Conservation (phyloP, 2,113 vertebrate species). For the Trogon surrucura region DNA sequence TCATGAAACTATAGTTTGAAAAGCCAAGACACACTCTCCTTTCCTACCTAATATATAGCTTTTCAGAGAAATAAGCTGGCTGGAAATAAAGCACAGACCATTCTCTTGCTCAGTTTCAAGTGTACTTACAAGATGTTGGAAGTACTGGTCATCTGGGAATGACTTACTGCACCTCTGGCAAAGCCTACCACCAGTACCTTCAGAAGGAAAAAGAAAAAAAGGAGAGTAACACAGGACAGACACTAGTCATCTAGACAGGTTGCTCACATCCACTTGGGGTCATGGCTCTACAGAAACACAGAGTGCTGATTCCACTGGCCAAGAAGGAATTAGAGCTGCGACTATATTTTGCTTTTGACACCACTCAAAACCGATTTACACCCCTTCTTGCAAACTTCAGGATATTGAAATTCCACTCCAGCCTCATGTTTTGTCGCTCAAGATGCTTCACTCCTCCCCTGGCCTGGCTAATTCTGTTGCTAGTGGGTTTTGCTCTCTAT, state of each 20-base stretch:
- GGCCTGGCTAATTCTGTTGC: background rate
- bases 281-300: background rate
- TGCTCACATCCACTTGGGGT: background rate
- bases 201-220: background rate
- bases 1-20: background rate
- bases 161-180: background rate
- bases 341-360: background rate
- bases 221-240: background rate
- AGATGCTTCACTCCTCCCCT: background rate
- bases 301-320: background rate
- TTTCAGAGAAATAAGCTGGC: background rate
- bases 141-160: slow-evolving; percentile 8
- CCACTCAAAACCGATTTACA: background rate
- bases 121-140: slow-evolving; percentile 34
- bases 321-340: background rate
- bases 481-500: background rate
- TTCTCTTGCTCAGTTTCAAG: background rate
- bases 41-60: background rate
- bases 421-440: background rate
- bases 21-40: background rate
- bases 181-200: background rate
- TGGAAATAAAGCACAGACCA: background rate
- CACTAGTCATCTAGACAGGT: background rate
- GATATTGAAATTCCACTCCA: background rate
- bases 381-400: background rate